A percentile compares a stretch with the other conserved stretches of the same genome.
Evolutionary conservation across 2,113 vertebrate species (phyloP).

Genomic region (Taxidea taxus): DNA sequence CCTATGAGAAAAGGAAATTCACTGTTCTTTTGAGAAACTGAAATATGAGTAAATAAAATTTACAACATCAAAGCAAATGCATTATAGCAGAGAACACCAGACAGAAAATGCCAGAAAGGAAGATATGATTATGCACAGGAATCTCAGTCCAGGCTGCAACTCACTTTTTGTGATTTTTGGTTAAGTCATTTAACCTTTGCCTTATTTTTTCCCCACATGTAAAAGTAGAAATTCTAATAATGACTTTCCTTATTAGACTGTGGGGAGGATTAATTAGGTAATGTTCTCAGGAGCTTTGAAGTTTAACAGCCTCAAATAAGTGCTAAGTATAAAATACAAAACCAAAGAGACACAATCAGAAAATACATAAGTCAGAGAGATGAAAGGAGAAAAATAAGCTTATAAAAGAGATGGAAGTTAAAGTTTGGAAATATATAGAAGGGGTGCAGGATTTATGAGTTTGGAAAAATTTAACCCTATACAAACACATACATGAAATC

Average conservation of each 20-base stretch:
- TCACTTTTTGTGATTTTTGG: not conserved
- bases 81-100: not conserved
- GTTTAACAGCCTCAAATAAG: conserved; percentile 57
- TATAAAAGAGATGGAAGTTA: not conserved
- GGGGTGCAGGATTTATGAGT: not conserved
- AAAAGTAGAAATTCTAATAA: conserved; percentile 55
- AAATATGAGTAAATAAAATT: not conserved
- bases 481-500: not conserved
- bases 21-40: not conserved
- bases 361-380: conserved; percentile 34
- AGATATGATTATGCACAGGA: not conserved
- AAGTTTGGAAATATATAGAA: not conserved
- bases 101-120: not conserved
- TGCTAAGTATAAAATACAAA: conserved; percentile 56
- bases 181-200: conserved; percentile 33
- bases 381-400: conserved; percentile 15
- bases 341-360: conserved; percentile 44
- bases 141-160: not conserved
- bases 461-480: not conserved
- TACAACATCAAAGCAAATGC: not conserved
- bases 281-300: conserved; percentile 56
- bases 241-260: conserved; percentile 41
- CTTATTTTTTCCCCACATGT: not conserved
- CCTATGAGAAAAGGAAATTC: not conserved
- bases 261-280: conserved; percentile 64